Base-by-base conservation (phyloP, 35 echinoderm and acorn worm genomes). In the Heliocidaris tuberculata region DNA sequence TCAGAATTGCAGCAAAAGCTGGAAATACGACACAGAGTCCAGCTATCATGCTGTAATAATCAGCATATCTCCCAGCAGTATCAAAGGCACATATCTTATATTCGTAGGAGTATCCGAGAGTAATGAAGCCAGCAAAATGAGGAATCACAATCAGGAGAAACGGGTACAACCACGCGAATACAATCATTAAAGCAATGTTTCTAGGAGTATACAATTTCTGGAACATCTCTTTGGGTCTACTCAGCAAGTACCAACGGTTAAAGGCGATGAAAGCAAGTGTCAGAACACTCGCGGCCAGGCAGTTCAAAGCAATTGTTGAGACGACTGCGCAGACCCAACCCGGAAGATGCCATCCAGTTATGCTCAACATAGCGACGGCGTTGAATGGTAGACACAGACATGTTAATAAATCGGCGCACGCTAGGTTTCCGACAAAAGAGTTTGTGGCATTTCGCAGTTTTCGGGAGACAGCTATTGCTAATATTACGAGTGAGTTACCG, bases 361-460 rank as follows among this genome's bases (percentile, higher is more conserved):
- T 70, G 32, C 96, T 95, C 31, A 96, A 88, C 32, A 95, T 60
- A 15, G 78, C 94, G 7, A 93, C 86, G 4, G 94, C 48, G 30
- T 95, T 59, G 52, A 95, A 92, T 47, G 94, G 94, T 42, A 94
- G 31, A 6, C 85, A 21, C 31, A 95, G 48, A 32, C 94, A 93
- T 29, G 94, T 54, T 7, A 95, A 29, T 7, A 95, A 86, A 94
- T 96, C 96, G 11, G 96, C 88, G 7, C 78, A 2, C 6, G 96
- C 96, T 13, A 96, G 71, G 91, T 93, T 96, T 21, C 90, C 94
- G 2, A 96, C 87, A 65, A 96, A 96, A 24, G 19, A 94, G 88
- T 96, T 96, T 47, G 96, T 96, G 35, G 52, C 52, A 13, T 88
- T 96, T 59, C 93, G 94, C 6, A 96, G 95, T 52, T 96, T 96